phyloP scores from a whole-genome alignment of 2,113 vertebrate species.

The Cyanistes caeruleus region DNA sequence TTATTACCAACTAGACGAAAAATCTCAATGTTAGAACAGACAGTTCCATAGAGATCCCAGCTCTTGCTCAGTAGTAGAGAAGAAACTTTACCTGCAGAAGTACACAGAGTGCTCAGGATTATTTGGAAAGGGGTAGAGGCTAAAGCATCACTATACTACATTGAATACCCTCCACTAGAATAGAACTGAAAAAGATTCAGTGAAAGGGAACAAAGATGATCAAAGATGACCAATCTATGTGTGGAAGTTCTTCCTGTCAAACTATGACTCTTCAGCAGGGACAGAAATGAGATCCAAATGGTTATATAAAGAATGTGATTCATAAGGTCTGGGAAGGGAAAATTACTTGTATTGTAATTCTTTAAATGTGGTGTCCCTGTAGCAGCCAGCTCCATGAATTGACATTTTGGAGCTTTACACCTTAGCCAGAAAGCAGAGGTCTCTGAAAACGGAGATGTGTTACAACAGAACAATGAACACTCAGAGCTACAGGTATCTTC shows the following conservation, averaged over 20 bases:
- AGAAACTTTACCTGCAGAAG: not conserved
- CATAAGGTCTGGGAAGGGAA: not conserved
- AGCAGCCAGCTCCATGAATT: not conserved
- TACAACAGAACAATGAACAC: not conserved
- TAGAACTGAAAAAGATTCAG: not conserved
- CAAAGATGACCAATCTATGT: not conserved
- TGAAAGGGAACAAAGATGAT: not conserved
- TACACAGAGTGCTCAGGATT: not conserved
- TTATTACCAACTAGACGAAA: not conserved
- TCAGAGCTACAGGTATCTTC: not conserved
- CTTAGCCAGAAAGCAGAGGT: not conserved
- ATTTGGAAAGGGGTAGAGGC: not conserved
- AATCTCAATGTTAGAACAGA: not conserved
- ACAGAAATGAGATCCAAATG: not conserved
- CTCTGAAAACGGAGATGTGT: not conserved
- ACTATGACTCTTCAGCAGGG: not conserved
- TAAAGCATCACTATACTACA: not conserved
- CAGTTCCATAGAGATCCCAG: not conserved
- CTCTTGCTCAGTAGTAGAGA: not conserved
- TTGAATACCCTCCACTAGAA: not conserved
- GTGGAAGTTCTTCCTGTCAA: not conserved
- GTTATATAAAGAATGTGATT: not conserved
- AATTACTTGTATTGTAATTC: not conserved
- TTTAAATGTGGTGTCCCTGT: not conserved
- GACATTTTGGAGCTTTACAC: not conserved